phyloP scores from a whole-genome alignment of 2,113 vertebrate species.

The Rhynchomys soricoides region DNA sequence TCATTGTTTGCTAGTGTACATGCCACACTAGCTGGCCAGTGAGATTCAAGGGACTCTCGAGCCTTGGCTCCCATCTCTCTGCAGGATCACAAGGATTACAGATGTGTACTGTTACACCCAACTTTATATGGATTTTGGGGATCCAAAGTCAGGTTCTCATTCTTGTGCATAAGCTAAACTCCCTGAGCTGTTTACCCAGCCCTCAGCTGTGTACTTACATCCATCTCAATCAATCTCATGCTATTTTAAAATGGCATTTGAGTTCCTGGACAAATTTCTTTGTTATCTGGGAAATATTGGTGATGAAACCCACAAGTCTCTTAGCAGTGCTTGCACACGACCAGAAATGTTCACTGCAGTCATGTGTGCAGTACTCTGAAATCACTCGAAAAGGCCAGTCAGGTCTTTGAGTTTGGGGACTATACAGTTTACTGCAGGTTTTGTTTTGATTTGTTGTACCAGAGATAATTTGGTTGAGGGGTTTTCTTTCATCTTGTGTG shows the following conservation, averaged over 20 bases:
- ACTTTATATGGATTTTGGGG: not conserved
- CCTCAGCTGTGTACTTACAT: not conserved
- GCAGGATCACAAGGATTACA: not conserved
- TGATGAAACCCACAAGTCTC: not conserved
- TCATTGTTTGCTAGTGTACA: not conserved
- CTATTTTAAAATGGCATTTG: not conserved
- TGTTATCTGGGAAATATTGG: not conserved
- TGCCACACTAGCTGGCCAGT: not conserved
- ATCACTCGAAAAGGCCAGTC: not conserved
- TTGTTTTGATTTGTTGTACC: slow-evolving; percentile 13
- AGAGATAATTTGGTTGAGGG: not conserved
- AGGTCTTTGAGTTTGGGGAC: not conserved
- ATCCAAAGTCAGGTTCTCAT: not conserved
- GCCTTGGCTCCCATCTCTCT: not conserved
- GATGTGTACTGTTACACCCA: too few species aligned
- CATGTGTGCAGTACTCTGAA: not conserved
- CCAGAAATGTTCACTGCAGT: not conserved
- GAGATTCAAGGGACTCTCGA: not conserved
- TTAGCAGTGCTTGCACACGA: not conserved
- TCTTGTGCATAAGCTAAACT: not conserved
- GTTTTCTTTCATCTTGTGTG: not conserved
- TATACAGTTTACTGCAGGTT: not conserved
- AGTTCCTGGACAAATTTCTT: not conserved
- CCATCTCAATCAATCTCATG: not conserved
- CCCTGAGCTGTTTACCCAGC: not conserved